Evolutionary conservation across 2,888 invertebrate genomes (phyloP).

Genomic region (Dasysyrphus albostriatus): DNA sequence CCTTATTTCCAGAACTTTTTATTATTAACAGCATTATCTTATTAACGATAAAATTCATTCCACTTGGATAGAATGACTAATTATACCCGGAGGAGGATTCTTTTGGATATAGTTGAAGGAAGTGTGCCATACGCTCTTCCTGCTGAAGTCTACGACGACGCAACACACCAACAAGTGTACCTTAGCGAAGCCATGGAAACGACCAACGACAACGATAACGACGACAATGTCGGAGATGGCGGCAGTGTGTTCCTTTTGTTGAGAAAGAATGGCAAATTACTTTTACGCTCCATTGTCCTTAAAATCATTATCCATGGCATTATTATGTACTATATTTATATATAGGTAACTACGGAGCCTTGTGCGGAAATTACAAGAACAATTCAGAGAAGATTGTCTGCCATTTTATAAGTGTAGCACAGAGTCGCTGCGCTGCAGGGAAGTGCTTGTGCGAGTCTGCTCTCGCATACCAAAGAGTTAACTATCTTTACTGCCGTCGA

Average conservation of each 20-base stretch:
- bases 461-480: conserved; percentile 39
- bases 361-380: conserved; percentile 60
- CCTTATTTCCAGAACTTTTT: conserved; percentile 46
- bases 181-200: background rate
- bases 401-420: conserved; percentile 32
- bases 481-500: conserved; percentile 55
- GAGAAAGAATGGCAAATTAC: conserved; percentile 60
- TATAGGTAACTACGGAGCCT: background rate
- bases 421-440: conserved; percentile 36
- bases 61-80: conserved; percentile 74
- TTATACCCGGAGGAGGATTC: conserved; percentile 67
- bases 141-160: conserved; percentile 13
- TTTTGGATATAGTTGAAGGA: conserved; percentile 49
- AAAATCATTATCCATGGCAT: conserved; percentile 69
- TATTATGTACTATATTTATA: conserved; percentile 3
- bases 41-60: conserved; percentile 70
- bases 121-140: conserved; percentile 65
- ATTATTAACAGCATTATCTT: conserved; percentile 73
- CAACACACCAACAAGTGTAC: background rate
- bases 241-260: conserved; percentile 58
- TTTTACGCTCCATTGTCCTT: conserved; percentile 69
- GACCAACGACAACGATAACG: background rate
- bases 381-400: conserved; percentile 56
- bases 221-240: background rate
- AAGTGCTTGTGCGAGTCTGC: conserved; percentile 35